phyloP scores from a whole-genome alignment of 2,797 vertebrate genomes.

The Megaceryle alcyon region DNA sequence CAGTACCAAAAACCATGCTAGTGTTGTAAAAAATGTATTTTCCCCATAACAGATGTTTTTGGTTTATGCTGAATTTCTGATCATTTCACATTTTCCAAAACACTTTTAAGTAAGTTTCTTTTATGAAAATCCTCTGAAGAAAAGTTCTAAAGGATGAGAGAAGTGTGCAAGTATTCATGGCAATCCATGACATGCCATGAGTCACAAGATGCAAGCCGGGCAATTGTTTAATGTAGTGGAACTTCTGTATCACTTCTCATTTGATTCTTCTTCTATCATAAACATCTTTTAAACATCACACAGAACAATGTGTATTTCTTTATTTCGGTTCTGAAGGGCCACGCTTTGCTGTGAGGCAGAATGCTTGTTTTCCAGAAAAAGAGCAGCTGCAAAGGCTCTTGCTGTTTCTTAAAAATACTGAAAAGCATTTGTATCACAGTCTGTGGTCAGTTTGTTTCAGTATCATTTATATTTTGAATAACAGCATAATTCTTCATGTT shows the following conservation, averaged over 20 bases:
- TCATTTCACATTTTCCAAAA: conserved; percentile 53
- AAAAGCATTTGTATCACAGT: conserved; percentile 52
- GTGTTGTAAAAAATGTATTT: conserved; percentile 18
- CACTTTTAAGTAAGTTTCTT: conserved; percentile 34
- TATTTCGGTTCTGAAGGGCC: conserved; percentile 40
- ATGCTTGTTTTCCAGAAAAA: conserved; percentile 57
- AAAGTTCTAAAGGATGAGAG: neutral
- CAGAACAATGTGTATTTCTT: conserved; percentile 47
- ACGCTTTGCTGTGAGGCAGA: conserved; percentile 35
- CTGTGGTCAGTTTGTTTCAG: conserved; percentile 48
- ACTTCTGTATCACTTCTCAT: neutral
- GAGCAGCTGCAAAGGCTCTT: conserved; percentile 68
- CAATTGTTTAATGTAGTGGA: neutral
- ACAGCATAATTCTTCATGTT: conserved; percentile 18
- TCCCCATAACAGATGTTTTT: conserved; percentile 27
- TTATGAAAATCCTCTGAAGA: conserved; percentile 14
- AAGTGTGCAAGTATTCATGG: neutral
- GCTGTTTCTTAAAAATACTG: conserved; percentile 51
- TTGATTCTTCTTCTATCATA: conserved; percentile 15
- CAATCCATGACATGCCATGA: neutral
- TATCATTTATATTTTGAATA: conserved; percentile 49
- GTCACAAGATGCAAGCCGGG: neutral
- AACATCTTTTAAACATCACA: conserved; percentile 35
- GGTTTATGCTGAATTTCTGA: conserved; percentile 35
- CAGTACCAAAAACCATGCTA: conserved; percentile 23